phyloP scores from a whole-genome alignment of 2,797 vertebrate genomes.

The Mycteria americana region DNA sequence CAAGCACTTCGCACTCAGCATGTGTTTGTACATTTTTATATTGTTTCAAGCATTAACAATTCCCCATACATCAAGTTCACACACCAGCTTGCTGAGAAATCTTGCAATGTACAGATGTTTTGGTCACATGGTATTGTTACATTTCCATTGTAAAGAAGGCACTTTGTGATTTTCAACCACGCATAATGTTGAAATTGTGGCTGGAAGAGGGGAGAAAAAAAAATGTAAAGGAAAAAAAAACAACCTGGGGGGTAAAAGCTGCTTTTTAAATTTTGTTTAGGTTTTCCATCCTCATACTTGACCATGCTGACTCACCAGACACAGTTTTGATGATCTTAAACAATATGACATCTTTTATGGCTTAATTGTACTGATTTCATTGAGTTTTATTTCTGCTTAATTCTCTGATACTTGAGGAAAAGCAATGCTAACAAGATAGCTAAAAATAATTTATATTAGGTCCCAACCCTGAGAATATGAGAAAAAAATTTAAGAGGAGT shows the following conservation, averaged over 20 bases:
- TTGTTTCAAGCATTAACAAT: conserved; percentile 30
- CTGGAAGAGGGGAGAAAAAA: conserved; percentile 13
- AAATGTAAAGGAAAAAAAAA: neutral
- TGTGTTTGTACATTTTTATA: conserved; percentile 70
- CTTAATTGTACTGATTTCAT: neutral
- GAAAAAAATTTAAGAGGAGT: neutral
- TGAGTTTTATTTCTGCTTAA: conserved; percentile 8
- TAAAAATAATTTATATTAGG: neutral
- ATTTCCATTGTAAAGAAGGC: conserved; percentile 42
- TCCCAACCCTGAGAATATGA: neutral
- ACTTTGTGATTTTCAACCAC: conserved; percentile 26
- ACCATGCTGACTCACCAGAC: neutral
- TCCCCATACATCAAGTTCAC: conserved; percentile 14
- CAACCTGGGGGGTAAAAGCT: neutral
- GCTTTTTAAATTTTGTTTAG: neutral
- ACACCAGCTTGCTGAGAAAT: neutral
- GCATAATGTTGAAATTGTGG: conserved; percentile 26
- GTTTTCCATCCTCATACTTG: neutral
- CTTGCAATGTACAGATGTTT: conserved; percentile 13
- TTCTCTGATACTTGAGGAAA: conserved; percentile 2
- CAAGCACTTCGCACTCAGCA: conserved; percentile 51
- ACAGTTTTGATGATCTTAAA: conserved; percentile 2
- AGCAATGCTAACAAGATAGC: neutral
- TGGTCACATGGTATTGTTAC: neutral
- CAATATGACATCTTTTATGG: neutral